A percentile compares a stretch with the other conserved stretches of the same genome.
These are phyloP conservation scores for Ctena decussata DNA, from an alignment of 2,888 invertebrate species.

Conservation along the genomic window DNA sequence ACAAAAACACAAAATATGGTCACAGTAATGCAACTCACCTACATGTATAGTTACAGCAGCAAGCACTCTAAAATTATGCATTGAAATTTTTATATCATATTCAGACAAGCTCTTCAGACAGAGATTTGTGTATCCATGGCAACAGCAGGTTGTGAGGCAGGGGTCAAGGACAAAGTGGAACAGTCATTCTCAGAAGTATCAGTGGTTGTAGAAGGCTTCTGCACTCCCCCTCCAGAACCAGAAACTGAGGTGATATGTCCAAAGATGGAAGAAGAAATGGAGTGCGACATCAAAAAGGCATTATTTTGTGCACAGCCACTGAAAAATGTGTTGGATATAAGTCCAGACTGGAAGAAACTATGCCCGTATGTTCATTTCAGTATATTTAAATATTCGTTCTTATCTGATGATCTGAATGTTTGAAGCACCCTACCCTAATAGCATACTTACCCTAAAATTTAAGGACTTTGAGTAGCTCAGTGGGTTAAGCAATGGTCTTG, in stretches of 20 bases:
- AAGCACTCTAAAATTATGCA: no score
- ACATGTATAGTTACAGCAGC: no score
- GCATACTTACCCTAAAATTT: no score
- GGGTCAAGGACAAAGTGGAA: slow-evolving; percentile 14
- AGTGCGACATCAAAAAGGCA: slow-evolving; percentile 28
- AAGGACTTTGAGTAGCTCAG: no score
- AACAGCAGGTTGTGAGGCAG: slow-evolving; percentile 21
- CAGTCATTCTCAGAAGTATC: background rate
- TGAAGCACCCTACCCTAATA: no score
- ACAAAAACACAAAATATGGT: no score
- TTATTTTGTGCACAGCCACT: slow-evolving; percentile 21
- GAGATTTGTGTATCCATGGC: slow-evolving; percentile 20
- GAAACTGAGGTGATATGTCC: slow-evolving; percentile 29
- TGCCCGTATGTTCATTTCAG: background rate
- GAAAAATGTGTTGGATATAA: background rate
- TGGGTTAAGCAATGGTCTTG: no score
- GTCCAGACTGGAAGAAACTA: background rate
- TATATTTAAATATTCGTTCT: no score
- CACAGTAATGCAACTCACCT: no score
- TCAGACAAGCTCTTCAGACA: slow-evolving; percentile 11
- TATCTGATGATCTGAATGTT: no score
- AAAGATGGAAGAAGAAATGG: background rate
- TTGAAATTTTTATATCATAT: no score
- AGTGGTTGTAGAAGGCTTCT: slow-evolving; percentile 14
- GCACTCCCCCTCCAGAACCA: slow-evolving; percentile 26